Conservation (phyloP, 2,888 invertebrate species). For the Acrobasis suavella region DNA sequence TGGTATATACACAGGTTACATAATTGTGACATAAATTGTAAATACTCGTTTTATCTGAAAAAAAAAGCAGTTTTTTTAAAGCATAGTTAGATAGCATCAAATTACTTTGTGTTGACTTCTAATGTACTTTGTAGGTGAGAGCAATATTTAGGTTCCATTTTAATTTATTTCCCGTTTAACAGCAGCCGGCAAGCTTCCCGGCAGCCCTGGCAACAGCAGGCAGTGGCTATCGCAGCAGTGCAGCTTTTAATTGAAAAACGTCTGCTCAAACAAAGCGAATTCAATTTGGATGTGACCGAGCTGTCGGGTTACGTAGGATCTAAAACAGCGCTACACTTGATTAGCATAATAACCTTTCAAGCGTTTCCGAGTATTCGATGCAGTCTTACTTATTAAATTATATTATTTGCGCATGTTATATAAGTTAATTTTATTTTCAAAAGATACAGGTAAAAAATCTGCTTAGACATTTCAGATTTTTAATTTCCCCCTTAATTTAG, state of each 20-base stretch:
- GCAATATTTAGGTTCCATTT: neutral
- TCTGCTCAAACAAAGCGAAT: constrained; percentile 56
- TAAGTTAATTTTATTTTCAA: no score
- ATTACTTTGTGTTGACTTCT: no score
- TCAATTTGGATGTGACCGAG: constrained; percentile 54
- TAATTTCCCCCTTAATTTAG: no score
- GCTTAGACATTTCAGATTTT: no score
- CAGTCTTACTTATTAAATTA: constrained; percentile 1
- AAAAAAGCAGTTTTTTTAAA: no score
- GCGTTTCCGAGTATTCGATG: neutral
- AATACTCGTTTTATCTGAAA: no score
- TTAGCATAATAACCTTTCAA: constrained; percentile 3
- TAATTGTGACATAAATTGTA: no score
- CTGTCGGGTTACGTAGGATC: constrained; percentile 20
- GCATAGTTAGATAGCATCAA: no score
- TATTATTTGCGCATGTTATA: no score
- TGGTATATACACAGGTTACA: no score
- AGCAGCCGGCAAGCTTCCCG: no score
- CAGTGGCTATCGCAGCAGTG: constrained; percentile 33
- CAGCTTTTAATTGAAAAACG: constrained; percentile 67
- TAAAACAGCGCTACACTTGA: constrained; percentile 6
- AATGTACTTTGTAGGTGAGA: neutral
- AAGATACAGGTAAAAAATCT: no score
- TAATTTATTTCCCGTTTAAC: constrained; percentile 13
- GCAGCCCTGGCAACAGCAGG: constrained; percentile 12